phyloP scores from a whole-genome alignment of 2,113 vertebrate genomes.

The Mola mola region DNA sequence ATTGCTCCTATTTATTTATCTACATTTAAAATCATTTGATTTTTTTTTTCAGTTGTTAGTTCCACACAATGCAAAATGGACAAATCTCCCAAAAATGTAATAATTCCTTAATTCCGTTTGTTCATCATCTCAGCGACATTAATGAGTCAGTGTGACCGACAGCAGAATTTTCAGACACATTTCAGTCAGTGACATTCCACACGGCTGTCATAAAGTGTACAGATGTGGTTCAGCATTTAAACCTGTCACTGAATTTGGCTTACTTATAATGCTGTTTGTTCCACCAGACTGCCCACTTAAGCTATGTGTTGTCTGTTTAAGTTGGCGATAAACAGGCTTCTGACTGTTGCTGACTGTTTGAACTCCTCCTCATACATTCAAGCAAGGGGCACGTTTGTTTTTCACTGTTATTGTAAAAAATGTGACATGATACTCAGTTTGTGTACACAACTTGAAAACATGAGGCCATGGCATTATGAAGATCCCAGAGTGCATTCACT shows the following conservation, averaged over 20 bases:
- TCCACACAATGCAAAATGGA: too few relatives aligned
- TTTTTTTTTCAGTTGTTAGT: too few relatives aligned
- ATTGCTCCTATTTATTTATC: constrained; percentile 25
- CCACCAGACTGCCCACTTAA: constrained; percentile 67
- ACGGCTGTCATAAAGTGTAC: constrained; percentile 59
- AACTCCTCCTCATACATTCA: constrained; percentile 55
- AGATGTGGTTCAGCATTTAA: constrained; percentile 71
- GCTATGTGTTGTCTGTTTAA: constrained; percentile 67
- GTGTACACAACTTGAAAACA: constrained; percentile 68
- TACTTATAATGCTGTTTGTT: constrained; percentile 70
- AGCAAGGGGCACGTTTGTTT: constrained; percentile 44
- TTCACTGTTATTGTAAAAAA: constrained; percentile 62
- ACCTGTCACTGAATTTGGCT: constrained; percentile 67
- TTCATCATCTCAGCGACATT: constrained; percentile 39
- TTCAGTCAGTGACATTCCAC: constrained; percentile 58
- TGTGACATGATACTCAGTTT: too few relatives aligned
- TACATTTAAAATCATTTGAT: constrained; percentile 16
- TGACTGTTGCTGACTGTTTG: constrained; percentile 65
- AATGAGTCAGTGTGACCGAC: constrained; percentile 44
- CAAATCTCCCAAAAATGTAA: constrained; percentile 1
- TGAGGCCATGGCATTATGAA: constrained; percentile 60
- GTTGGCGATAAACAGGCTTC: constrained; percentile 64
- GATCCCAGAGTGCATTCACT: constrained; percentile 73
- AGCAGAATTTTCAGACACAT: constrained; percentile 49
- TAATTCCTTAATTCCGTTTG: constrained; percentile 36